A percentile compares a stretch with the other conserved stretches of the same genome.
phyloP scores from a whole-genome alignment of 2,797 vertebrate species.

The Cossypha caffra region DNA sequence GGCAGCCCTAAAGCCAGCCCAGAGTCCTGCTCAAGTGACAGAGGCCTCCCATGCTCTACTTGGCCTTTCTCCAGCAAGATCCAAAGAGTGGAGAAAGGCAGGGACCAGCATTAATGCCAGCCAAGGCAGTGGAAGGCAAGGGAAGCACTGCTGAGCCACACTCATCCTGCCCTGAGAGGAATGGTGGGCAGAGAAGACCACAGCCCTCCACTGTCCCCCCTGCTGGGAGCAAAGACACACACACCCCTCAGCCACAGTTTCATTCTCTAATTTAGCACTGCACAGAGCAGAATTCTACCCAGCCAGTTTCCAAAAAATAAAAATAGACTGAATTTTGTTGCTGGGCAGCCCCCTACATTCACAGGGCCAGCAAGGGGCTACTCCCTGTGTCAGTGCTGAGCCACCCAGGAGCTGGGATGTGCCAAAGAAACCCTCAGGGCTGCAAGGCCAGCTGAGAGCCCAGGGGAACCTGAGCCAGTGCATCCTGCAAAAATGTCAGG shows the following conservation, averaged over 20 bases:
- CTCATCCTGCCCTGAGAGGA: neutral
- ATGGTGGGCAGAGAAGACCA: neutral
- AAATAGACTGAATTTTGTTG: neutral
- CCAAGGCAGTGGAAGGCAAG: accelerated
- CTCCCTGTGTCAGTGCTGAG: neutral
- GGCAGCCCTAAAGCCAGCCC: neutral
- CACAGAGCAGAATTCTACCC: neutral
- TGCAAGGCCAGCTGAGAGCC: conserved; percentile 4
- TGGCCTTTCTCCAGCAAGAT: neutral
- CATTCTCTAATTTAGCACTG: neutral
- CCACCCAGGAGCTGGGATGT: neutral
- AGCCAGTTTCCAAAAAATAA: neutral
- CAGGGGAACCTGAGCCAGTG: neutral
- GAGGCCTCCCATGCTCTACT: neutral
- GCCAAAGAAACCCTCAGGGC: neutral
- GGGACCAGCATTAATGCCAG: neutral
- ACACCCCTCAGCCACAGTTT: neutral
- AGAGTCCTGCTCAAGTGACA: neutral
- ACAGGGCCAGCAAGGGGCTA: neutral
- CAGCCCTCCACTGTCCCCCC: neutral
- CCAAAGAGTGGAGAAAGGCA: neutral
- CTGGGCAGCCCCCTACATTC: neutral
- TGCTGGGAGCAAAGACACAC: neutral
- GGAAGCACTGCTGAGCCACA: neutral
- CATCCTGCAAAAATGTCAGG: neutral